Evolutionary conservation across 2,888 invertebrate species (phyloP).

Genomic region (Meta bourneti): DNA sequence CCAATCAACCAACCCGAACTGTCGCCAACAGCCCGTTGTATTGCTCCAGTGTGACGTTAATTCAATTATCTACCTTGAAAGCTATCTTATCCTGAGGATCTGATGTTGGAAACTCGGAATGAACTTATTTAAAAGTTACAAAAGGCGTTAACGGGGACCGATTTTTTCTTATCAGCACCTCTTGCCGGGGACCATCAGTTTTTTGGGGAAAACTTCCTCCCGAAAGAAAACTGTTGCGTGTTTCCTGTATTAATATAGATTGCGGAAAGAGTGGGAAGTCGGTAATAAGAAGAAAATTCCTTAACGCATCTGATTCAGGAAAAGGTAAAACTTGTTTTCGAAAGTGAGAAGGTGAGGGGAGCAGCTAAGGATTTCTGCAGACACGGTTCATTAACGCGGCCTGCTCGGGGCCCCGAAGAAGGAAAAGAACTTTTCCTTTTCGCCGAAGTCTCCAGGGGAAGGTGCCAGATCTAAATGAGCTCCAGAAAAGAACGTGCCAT

Average conservation of each 20-base stretch:
- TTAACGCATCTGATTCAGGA: constrained; percentile 35
- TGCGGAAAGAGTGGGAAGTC: constrained; percentile 29
- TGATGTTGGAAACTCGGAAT: neutral
- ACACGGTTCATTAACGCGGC: constrained; percentile 50
- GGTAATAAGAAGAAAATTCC: constrained; percentile 63
- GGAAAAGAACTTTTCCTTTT: constrained; percentile 66
- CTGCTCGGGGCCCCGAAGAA: constrained; percentile 30
- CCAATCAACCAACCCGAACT: too few species aligned
- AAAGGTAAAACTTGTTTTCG: constrained; percentile 73
- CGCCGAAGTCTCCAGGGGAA: constrained; percentile 56
- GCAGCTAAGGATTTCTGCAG: constrained; percentile 22
- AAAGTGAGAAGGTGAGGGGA: constrained; percentile 12
- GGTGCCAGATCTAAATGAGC: constrained; percentile 75
- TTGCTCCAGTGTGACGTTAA: too few species aligned
- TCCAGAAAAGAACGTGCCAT: constrained; percentile 74
- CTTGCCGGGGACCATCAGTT: constrained; percentile 21
- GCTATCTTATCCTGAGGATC: too few species aligned
- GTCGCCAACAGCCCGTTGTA: too few species aligned
- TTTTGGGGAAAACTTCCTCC: neutral
- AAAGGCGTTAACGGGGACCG: constrained; percentile 11
- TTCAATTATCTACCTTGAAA: too few species aligned
- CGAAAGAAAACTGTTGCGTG: constrained; percentile 58
- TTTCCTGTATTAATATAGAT: constrained; percentile 71
- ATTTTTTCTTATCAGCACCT: constrained; percentile 57
- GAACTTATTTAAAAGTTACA: neutral